Base-by-base conservation (phyloP, 2,797 vertebrate genomes). In the Harpagifer antarcticus region DNA sequence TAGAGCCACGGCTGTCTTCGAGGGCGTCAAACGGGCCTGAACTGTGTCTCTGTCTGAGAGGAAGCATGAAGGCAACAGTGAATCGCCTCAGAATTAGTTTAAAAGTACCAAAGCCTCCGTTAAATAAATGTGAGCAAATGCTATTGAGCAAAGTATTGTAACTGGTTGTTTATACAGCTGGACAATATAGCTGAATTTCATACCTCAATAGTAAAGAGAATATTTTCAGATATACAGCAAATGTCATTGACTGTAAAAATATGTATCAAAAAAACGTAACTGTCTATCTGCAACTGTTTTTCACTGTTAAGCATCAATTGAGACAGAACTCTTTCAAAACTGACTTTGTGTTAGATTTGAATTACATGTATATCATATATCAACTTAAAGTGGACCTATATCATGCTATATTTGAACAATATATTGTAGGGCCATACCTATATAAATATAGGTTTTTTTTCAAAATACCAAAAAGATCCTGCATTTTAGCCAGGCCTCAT, bases 41-140 rank as follows among this genome's bases (percentile, higher is more conserved):
- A 45, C 14, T 23, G 13, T n/a, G 17, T 64, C 6, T 56, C 20
- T 40, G 31, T 76, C 20, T 67, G 6, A 70, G 40, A 31, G 9
- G 65, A 70, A 53, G 31, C 42, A 47, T 53, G 31, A 78, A 54
- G 12, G 27, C 47, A 63, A 63, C 37, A 69, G 27, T 52, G 14
- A 65, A 68, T 5, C 2, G 0, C 58, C 60, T 61, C 49, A 72
- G 17, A 65, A 55, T 3, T 23, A 64, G 50, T 72, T 52, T n/a
- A 1, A 64, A 52, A 59, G 49, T 23, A 52, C 20, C 33, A 33
- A 6, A 4, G 47, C 17, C 66, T 65, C 13, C 8, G 37, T 60
- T 61, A 27, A 40, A 69, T 20, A 0, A 16, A 56, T 15, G 55
- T 14, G 17, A 58, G 14, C n/a, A 5, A 43, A 31, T n/a, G 9